Percentiles rank a stretch among this genome's conserved stretches.
Conservation (phyloP, 2,797 vertebrate genomes). For the Sebastes hubbsi region DNA sequence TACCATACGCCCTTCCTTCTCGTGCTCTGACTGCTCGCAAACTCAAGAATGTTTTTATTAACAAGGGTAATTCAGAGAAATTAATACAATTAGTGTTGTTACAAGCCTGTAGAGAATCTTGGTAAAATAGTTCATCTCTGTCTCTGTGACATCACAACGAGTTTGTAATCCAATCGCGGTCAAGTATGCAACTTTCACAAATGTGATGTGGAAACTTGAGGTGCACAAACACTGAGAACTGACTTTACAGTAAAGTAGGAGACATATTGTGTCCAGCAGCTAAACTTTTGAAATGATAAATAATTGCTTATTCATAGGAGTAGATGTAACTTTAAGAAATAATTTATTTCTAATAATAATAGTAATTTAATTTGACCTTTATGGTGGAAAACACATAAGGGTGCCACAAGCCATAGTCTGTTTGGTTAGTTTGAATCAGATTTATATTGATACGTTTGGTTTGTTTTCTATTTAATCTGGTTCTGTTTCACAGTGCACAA, state of each 20-base stretch:
- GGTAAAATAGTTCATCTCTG: not conserved
- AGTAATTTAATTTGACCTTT: not conserved
- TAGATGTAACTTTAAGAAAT: not conserved
- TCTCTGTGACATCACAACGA: not conserved
- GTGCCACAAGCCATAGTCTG: rapidly evolving
- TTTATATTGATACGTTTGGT: rapidly evolving
- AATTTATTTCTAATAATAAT: too few relatives aligned
- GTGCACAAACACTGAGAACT: not conserved
- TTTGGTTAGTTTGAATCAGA: too few relatives aligned
- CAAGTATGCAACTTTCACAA: not conserved
- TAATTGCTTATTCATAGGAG: not conserved
- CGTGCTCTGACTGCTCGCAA: not conserved
- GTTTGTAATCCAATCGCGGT: not conserved
- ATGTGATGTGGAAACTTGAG: not conserved
- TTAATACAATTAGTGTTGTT: rapidly evolving
- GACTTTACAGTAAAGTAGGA: not conserved
- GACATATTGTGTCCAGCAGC: not conserved
- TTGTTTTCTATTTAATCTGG: too few relatives aligned
- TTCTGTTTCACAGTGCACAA: too few relatives aligned
- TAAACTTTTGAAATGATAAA: not conserved
- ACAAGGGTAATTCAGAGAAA: not conserved
- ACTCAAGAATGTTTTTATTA: not conserved
- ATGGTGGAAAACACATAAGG: too few relatives aligned
- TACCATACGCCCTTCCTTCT: not conserved
- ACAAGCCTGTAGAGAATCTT: not conserved